phyloP scores from a whole-genome alignment of 2,888 invertebrate genomes.

The Rhabditophanes sp. region DNA sequence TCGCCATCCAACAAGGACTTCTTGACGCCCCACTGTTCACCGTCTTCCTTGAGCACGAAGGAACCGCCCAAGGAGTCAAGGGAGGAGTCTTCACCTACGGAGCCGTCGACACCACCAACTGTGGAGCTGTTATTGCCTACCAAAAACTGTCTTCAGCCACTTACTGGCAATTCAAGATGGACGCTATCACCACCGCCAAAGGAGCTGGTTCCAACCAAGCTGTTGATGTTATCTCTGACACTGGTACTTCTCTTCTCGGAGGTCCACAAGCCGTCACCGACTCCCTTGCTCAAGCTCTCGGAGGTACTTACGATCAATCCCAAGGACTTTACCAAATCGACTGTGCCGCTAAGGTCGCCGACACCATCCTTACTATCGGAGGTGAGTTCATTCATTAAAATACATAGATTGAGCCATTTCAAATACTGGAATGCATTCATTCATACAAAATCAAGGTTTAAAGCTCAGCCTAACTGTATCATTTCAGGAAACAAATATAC shows the following conservation, averaged over 20 bases:
- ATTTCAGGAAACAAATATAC: too few relatives aligned
- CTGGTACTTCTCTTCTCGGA: conserved; percentile 26
- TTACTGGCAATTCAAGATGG: conserved; percentile 23
- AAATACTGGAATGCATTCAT: too few relatives aligned
- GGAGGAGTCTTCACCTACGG: conserved; percentile 26
- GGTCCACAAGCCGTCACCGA: conserved; percentile 13
- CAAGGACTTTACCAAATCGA: too few relatives aligned
- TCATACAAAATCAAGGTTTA: too few relatives aligned
- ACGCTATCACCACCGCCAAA: conserved; percentile 9
- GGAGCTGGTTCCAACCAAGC: conserved; percentile 14
- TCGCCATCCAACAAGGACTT: conserved; percentile 21
- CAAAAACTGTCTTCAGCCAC: conserved; percentile 22
- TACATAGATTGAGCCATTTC: too few relatives aligned
- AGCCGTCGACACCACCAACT: conserved; percentile 21
- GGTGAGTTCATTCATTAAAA: too few relatives aligned
- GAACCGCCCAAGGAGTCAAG: conserved; percentile 16
- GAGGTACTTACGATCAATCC: too few relatives aligned
- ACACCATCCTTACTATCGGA: too few relatives aligned
- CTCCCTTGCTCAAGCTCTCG: conserved; percentile 12
- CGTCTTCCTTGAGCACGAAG: conserved; percentile 21
- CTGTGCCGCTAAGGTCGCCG: too few relatives aligned
- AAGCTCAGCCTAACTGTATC: too few relatives aligned
- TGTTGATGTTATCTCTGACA: conserved; percentile 23
- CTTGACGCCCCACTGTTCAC: conserved; percentile 26
- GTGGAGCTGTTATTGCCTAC: conserved; percentile 20